Evolutionary conservation across 2,888 invertebrate genomes (phyloP).

Genomic region (Resseliella maxima): DNA sequence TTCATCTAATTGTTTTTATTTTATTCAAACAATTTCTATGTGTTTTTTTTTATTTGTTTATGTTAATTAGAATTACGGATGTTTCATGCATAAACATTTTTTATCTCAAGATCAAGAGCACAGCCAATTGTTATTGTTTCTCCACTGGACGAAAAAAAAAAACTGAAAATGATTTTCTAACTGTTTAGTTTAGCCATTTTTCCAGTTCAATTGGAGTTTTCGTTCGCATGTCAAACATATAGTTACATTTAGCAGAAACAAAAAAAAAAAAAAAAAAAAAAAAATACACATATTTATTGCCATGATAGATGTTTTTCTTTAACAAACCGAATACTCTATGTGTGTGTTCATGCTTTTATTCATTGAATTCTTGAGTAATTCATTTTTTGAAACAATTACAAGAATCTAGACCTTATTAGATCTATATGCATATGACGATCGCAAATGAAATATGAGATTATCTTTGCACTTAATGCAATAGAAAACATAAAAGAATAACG

Average conservation of each 20-base stretch:
- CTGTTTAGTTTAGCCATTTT: conserved; percentile 2
- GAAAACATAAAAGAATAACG: too few relatives aligned
- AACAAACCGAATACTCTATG: neutral
- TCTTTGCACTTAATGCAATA: too few relatives aligned
- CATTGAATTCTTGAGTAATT: neutral
- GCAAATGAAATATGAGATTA: neutral
- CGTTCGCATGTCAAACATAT: conserved; percentile 47
- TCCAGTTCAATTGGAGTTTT: conserved; percentile 1
- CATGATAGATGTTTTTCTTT: conserved; percentile 28
- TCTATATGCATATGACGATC: neutral
- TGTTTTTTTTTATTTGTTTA: neutral
- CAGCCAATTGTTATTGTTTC: conserved; percentile 45
- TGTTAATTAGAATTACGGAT: neutral
- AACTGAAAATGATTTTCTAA: neutral
- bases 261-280: too few relatives aligned
- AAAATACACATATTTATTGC: conserved; percentile 22
- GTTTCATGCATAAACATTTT: conserved; percentile 16
- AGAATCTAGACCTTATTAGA: neutral
- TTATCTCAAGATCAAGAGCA: conserved; percentile 53
- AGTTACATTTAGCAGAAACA: neutral
- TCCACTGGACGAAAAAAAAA: neutral
- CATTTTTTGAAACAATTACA: neutral
- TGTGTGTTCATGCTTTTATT: conserved; percentile 35
- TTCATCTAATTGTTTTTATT: neutral
- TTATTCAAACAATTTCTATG: conserved; percentile 16